Conservation (phyloP, 2,113 vertebrate genomes). For the Sakesphorus luctuosus region DNA sequence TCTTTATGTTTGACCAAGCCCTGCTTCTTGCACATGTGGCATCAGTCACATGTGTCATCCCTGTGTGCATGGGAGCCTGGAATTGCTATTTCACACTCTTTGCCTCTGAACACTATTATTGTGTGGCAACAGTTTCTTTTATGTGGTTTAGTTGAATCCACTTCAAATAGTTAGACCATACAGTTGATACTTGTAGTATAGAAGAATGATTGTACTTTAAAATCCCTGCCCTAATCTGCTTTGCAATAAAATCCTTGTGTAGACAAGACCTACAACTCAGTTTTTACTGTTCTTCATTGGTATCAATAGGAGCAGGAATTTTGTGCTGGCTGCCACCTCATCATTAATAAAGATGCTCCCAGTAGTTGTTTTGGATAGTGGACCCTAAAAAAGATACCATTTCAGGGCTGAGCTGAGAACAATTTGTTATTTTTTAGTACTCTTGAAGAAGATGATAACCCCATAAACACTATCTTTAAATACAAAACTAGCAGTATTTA, state of each 20-base stretch:
- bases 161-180: background rate
- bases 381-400: background rate
- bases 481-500: background rate
- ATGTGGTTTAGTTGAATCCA: slow-evolving; percentile 11
- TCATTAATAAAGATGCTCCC: background rate
- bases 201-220: slow-evolving; percentile 1
- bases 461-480: background rate
- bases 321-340: background rate
- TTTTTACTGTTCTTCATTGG: background rate
- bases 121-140: background rate
- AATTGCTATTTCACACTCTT: background rate
- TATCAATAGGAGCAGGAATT: background rate
- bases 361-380: background rate
- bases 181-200: background rate
- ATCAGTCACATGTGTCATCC: background rate
- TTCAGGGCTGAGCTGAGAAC: background rate
- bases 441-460: background rate
- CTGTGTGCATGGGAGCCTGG: background rate
- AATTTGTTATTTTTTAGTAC: background rate
- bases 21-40: background rate
- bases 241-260: background rate
- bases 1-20: background rate
- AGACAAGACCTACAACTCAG: background rate
- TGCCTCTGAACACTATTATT: background rate
- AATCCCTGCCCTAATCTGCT: background rate